These are phyloP conservation scores for Parnassius smintheus DNA, from an alignment of 2,888 invertebrate species.

Conservation along the genomic window DNA sequence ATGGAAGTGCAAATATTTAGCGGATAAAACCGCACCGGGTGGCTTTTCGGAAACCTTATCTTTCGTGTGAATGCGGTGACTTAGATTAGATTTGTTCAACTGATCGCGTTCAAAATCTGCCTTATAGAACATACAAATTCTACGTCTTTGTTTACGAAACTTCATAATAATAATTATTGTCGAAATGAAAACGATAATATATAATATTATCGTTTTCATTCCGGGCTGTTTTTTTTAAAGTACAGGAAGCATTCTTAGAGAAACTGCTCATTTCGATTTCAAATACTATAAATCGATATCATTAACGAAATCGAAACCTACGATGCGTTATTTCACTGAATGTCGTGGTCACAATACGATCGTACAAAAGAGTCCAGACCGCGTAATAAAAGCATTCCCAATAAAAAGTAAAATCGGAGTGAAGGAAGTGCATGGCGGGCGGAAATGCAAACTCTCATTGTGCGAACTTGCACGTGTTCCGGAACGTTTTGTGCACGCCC, in stretches of 20 bases:
- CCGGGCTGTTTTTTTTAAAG: constrained; percentile 23
- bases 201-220: constrained; percentile 1
- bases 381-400: constrained; percentile 66
- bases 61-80: constrained; percentile 47
- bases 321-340: constrained; percentile 72
- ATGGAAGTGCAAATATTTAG: constrained; percentile 66
- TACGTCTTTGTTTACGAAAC: constrained; percentile 7
- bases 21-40: constrained; percentile 53
- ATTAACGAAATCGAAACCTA: constrained; percentile 80
- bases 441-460: constrained; percentile 80
- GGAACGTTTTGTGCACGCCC: constrained; percentile 70
- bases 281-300: constrained; percentile 71
- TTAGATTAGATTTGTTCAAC: constrained; percentile 65
- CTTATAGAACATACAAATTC: constrained; percentile 47
- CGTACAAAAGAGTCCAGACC: constrained; percentile 70
- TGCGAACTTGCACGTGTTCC: constrained; percentile 80
- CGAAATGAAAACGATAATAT: not conserved
- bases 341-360: constrained; percentile 66
- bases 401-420: constrained; percentile 77
- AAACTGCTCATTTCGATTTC: constrained; percentile 74
- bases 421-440: constrained; percentile 79
- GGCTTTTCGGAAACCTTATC: constrained; percentile 50
- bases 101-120: constrained; percentile 41
- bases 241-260: constrained; percentile 22
- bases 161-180: not conserved